Evolutionary conservation across 2,113 vertebrate species (phyloP).

Genomic region (Antechinus flavipes): DNA sequence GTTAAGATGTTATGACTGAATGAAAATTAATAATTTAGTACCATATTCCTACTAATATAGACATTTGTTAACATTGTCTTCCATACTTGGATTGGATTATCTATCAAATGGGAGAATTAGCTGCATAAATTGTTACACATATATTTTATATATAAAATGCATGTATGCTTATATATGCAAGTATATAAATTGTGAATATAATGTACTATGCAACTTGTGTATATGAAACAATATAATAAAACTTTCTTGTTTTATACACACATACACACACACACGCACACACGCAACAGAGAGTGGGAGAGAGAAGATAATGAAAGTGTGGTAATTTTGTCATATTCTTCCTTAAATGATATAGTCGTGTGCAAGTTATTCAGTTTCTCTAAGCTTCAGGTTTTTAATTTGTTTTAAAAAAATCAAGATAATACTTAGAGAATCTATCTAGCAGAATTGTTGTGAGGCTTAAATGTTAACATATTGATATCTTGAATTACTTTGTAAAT

Average conservation of each 20-base stretch:
- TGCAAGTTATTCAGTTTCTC: neutral
- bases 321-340: neutral
- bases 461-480: neutral
- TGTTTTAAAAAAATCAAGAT: neutral
- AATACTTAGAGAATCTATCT: neutral
- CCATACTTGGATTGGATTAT: neutral
- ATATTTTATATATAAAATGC: neutral
- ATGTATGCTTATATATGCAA: neutral
- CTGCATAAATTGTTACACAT: neutral
- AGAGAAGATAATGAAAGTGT: neutral
- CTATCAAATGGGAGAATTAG: neutral
- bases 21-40: neutral
- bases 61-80: neutral
- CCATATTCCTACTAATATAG: neutral
- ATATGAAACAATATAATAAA: neutral
- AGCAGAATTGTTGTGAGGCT: neutral
- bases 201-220: neutral
- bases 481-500: neutral
- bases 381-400: neutral
- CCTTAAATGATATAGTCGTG: neutral
- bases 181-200: neutral
- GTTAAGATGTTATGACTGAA: neutral
- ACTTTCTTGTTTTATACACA: neutral
- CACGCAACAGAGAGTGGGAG: neutral
- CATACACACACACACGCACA: neutral